phyloP scores from a whole-genome alignment of 2,888 invertebrate genomes.

The Orthonevra nobilis region DNA sequence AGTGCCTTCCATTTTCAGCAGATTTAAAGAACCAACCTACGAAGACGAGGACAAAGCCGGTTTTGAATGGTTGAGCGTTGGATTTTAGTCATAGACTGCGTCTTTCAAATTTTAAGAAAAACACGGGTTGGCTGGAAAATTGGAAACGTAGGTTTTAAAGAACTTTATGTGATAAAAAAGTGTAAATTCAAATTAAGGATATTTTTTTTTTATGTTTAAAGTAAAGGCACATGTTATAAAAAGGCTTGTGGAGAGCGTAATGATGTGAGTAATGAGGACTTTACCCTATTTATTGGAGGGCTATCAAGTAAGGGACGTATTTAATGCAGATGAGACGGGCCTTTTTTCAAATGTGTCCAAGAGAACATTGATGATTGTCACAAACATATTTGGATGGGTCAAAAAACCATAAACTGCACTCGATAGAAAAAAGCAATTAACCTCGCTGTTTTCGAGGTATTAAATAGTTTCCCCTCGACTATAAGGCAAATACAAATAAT shows the following conservation, averaged over 20 bases:
- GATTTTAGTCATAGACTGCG: background rate
- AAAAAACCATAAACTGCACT: conserved; percentile 18
- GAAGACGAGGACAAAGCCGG: too few species aligned
- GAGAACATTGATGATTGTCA: conserved; percentile 5
- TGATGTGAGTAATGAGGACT: conserved; percentile 6
- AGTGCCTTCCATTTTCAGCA: too few species aligned
- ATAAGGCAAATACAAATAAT: conserved; percentile 7
- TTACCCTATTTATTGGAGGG: conserved; percentile 10
- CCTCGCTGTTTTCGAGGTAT: conserved; percentile 11
- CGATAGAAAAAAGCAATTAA: conserved; percentile 6
- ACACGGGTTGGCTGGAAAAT: background rate
- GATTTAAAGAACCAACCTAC: too few species aligned
- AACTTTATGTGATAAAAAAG: background rate
- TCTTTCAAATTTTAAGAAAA: background rate
- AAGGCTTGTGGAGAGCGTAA: conserved; percentile 3
- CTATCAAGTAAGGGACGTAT: conserved; percentile 16
- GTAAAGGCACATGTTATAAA: conserved; percentile 3
- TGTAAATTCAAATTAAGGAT: background rate
- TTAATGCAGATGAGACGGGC: conserved; percentile 36
- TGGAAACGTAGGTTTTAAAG: conserved; percentile 2
- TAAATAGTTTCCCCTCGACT: conserved; percentile 16
- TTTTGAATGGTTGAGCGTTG: too few species aligned
- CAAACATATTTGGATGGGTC: conserved; percentile 25
- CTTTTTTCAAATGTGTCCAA: conserved; percentile 16
- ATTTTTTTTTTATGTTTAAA: background rate